Conservation (phyloP, 2,797 vertebrate genomes). For the Loris lydekkerianus region DNA sequence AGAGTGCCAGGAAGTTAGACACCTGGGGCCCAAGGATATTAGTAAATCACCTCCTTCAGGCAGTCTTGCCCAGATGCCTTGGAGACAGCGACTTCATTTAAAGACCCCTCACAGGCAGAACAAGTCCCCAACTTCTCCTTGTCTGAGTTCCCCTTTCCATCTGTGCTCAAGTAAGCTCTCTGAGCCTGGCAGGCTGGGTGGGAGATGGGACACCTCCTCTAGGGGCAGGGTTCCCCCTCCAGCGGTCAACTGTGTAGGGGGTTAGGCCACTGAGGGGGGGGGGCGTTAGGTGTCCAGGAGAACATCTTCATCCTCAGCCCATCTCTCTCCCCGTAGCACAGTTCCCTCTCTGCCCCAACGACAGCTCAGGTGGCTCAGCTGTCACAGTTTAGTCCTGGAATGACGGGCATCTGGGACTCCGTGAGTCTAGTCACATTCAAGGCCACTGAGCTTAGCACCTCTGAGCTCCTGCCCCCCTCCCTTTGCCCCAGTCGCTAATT, state of each 20-base stretch:
- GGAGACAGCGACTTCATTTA: background rate
- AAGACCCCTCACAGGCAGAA: background rate
- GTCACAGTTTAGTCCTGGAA: constrained; percentile 76
- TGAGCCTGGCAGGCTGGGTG: background rate
- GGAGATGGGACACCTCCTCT: background rate
- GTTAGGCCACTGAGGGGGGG: background rate
- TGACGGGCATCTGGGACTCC: constrained; percentile 64
- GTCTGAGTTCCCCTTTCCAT: background rate
- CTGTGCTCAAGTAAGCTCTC: background rate
- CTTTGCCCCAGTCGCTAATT: constrained; percentile 74
- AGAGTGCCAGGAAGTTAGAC: background rate
- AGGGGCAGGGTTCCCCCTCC: background rate
- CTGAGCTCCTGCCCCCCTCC: constrained; percentile 38
- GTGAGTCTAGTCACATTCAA: constrained; percentile 71
- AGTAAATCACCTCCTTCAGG: background rate
- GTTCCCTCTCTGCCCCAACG: background rate
- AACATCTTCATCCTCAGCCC: constrained; percentile 13
- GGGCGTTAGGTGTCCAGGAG: background rate
- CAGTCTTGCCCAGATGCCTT: background rate
- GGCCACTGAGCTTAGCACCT: constrained; percentile 78
- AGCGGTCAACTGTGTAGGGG: background rate
- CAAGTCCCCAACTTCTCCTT: background rate
- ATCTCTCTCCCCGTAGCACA: constrained; percentile 17
- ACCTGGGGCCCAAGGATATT: background rate
- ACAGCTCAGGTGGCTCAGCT: constrained; percentile 75